Base-by-base conservation (phyloP, 2,113 vertebrate genomes). In the Cebidichthys violaceus region DNA sequence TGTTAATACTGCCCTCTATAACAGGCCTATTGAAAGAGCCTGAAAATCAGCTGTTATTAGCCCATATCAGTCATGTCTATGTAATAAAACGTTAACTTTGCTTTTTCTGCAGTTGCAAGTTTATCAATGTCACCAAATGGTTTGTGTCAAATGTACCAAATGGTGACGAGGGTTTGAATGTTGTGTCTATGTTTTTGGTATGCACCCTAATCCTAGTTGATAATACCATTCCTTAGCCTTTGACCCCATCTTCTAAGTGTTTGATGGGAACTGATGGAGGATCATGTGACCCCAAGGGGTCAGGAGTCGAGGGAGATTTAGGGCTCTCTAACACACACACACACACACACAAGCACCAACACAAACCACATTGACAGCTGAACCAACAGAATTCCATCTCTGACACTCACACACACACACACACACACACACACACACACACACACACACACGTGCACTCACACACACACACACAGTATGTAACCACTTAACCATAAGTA, bases 301-400 rank as follows among this genome's bases (percentile, higher is more conserved):
- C 86, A 85, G 67, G 88, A 81, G 89, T 86, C 88, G 66, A 78
- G 59, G 65, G 77, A 84, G 91, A 68, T 35, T 76, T 90, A 75
- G 77, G 61, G 86, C 79, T 83, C 72, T 79, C 64, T 4, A 71
- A 64, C 55, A 69, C 68, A 45, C 71, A 73, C 70, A 20, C 71
- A 41, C 72, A 71, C 60, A 66, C 76, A 71, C 74, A 72, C 62
- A 37, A 11, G 39, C 73, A 78, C 68, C 52, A 65, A 52, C 57
- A 27, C 75, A 87, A 87, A 82, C 75, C 84, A 37, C 59, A 62
- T 14, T 75, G 80, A 86, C 92, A 94, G 92, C 93, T 92, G 93
- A 94, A 92, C 61, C 68, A 94, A 94, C 93, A 93, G 47, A 84
- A 68, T 60, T 47, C 80, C 81, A 83, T 88, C 81, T 78, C 89